These are phyloP conservation scores for Hassar affinis DNA, from an alignment of 2,113 vertebrate species.

Conservation along the genomic window DNA sequence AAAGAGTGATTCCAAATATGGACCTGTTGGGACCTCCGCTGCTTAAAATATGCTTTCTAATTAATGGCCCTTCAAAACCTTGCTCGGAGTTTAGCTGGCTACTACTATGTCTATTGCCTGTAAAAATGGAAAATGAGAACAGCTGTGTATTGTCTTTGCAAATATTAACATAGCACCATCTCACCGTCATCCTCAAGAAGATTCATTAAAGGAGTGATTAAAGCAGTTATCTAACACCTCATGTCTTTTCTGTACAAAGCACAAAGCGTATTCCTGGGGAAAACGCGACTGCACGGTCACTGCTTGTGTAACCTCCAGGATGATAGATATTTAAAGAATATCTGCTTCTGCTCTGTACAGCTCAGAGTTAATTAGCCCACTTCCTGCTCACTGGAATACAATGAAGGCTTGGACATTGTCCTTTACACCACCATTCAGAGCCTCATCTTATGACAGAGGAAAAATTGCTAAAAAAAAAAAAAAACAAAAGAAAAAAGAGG, in stretches of 20 bases:
- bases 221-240: conserved; percentile 62
- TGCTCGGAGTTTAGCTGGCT: conserved; percentile 15
- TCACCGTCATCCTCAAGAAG: conserved; percentile 12
- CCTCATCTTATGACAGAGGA: conserved; percentile 44
- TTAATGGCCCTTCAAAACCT: conserved; percentile 41
- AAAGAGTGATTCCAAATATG: conserved; percentile 28
- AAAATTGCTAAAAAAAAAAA: conserved; percentile 23
- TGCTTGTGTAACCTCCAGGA: conserved; percentile 68
- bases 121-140: conserved; percentile 29
- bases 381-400: conserved; percentile 60
- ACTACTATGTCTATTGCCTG: conserved; percentile 10
- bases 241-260: conserved; percentile 51
- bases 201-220: conserved; percentile 58
- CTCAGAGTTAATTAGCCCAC: conserved; percentile 68
- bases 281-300: not conserved
- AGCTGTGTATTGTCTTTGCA: conserved; percentile 24
- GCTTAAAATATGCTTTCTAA: conserved; percentile 41
- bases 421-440: conserved; percentile 40
- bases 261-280: conserved; percentile 60
- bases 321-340: conserved; percentile 69
- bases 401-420: conserved; percentile 57
- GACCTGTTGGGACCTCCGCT: conserved; percentile 10
- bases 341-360: conserved; percentile 58
- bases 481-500: conserved; percentile 8
- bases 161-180: conserved; percentile 30